Percentiles rank a stretch among this genome's conserved stretches.
Evolutionary conservation across 2,888 invertebrate species (phyloP).

Genomic region (Helicoverpa assulta): DNA sequence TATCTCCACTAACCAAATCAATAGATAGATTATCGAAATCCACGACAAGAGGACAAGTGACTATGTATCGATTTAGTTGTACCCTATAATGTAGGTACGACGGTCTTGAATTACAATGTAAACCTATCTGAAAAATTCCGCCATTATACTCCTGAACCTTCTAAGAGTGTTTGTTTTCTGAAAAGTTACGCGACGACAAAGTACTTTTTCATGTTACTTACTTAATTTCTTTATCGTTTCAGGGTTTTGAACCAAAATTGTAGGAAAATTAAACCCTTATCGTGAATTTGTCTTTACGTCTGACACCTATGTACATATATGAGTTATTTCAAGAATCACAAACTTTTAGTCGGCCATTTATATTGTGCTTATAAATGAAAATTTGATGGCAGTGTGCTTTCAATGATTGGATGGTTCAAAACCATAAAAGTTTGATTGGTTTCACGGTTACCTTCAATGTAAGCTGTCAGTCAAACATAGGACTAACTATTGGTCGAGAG

Average conservation of each 20-base stretch:
- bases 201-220: conserved; percentile 26
- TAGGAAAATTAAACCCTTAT: background rate
- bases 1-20: too few species aligned
- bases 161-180: conserved; percentile 21
- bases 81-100: conserved; percentile 5
- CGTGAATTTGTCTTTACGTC: background rate
- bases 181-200: conserved; percentile 17
- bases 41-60: too few species aligned
- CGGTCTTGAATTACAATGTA: conserved; percentile 31
- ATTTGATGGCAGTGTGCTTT: too few species aligned
- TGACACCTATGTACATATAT: background rate
- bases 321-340: background rate
- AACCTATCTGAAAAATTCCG: conserved; percentile 1
- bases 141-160: conserved; percentile 14
- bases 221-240: conserved; percentile 9
- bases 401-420: too few species aligned
- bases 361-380: too few species aligned
- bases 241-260: background rate
- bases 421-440: too few species aligned
- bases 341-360: too few species aligned
- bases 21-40: too few species aligned
- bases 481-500: too few species aligned
- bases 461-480: too few species aligned
- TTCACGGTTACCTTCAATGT: too few species aligned
- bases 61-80: too few species aligned